A percentile compares a stretch with the other conserved stretches of the same genome.
These are phyloP conservation scores for Leptoclinus maculatus DNA, from an alignment of 2,797 vertebrate genomes.

Conservation along the genomic window DNA sequence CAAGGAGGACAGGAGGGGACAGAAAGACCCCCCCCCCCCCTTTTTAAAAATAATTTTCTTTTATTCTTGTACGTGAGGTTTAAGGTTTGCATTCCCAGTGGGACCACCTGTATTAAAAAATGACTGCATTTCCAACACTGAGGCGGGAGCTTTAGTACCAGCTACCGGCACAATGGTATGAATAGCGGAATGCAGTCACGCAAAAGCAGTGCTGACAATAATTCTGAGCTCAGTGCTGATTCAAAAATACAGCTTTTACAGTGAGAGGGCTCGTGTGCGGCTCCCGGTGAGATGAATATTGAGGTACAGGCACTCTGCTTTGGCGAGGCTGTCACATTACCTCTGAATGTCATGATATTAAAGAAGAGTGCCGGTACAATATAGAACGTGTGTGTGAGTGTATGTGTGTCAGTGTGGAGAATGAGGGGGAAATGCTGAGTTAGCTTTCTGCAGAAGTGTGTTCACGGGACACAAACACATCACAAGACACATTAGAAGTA, in stretches of 20 bases:
- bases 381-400: conserved; percentile 16
- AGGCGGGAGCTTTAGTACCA: conserved; percentile 34
- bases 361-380: conserved; percentile 34
- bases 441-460: conserved; percentile 38
- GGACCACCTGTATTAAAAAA: conserved; percentile 24
- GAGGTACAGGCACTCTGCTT: conserved; percentile 31
- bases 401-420: background rate
- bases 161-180: conserved; percentile 12
- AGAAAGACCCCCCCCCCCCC: background rate
- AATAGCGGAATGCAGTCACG: conserved; percentile 25
- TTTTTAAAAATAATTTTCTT: background rate
- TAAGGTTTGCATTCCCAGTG: conserved; percentile 14
- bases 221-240: conserved; percentile 36
- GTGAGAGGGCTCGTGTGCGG: conserved; percentile 34
- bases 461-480: conserved; percentile 52
- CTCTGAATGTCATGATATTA: conserved; percentile 51
- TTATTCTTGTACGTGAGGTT: conserved; percentile 12
- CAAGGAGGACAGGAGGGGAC: conserved; percentile 5
- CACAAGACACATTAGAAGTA: conserved; percentile 47
- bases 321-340: conserved; percentile 46
- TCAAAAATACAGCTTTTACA: conserved; percentile 45
- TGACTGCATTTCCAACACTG: conserved; percentile 9
- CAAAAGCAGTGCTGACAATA: conserved; percentile 34
- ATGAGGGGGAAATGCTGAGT: conserved; percentile 38
- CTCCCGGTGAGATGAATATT: conserved; percentile 35